Evolutionary conservation across 2,113 vertebrate genomes (phyloP), one percentile per base, ranked within the genome.

Genomic region (Cryptomyrus ogoouensis): DNA sequence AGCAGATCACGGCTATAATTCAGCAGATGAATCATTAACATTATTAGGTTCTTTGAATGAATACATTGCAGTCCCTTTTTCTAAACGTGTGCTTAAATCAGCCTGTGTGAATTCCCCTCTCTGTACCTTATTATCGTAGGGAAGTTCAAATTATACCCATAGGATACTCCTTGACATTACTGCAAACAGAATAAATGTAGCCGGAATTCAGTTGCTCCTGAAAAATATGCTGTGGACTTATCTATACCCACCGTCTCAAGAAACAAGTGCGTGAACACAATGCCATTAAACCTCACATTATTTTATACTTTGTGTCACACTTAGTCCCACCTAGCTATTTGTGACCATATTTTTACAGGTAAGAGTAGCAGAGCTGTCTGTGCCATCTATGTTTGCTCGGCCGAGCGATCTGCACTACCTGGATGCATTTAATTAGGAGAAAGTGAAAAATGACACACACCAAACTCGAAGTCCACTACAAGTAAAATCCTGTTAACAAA

Each of bases 401-500:
- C 62, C 31, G 4, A 70, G 62, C 1, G 3, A 31, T 15, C 3
- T 13, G n/a, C n/a, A 4, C 62, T 3, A 70, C n/a, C 62, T 31
- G n/a, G n/a, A 70, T 13, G 62, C 62, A 13, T 70, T 70, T 70
- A 31, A 70, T 70, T 70, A 31, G 62, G 62, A 70, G 62, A 31
- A 70, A 31, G 1, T 12, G 62, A 31, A 70, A 70, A 27, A 70
- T 31, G 10, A 27, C 8, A 70, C 7, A 66, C 1, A 1, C 24
- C 58, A 66, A 66, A 66, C n/a, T 85, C 19, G 24, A 50, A 80
- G 6, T 35, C 35, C 74, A 80, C 13, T 74, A 58, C 70, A 74
- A 90, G 49, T 62, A 90, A 83, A 52, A 27, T 35, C 70, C 35
- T 24, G 62, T 35, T 58, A 86, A 85, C 83, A 90, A 77, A 90